A percentile compares a stretch with the other conserved stretches of the same genome.
These are phyloP conservation scores for Scaptomyza reducta DNA, from an alignment of 2,888 invertebrate genomes.

Conservation along the genomic window DNA sequence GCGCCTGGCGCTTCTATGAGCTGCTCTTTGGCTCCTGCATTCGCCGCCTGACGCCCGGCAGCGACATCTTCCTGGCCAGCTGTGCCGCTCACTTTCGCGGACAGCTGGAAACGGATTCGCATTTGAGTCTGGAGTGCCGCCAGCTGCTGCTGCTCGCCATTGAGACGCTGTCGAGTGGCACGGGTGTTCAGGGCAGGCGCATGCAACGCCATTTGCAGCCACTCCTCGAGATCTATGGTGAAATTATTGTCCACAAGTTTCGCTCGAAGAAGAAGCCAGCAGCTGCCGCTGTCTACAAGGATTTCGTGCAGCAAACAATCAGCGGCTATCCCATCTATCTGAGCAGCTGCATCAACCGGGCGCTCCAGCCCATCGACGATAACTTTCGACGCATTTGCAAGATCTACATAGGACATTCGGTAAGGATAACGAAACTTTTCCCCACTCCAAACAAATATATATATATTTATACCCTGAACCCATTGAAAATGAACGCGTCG, in stretches of 20 bases:
- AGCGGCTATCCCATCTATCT: constrained; percentile 63
- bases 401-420: constrained; percentile 83
- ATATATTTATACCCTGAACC: too few relatives aligned
- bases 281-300: constrained; percentile 54
- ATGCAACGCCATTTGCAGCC: constrained; percentile 65
- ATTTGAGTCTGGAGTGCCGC: constrained; percentile 53
- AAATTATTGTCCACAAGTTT: constrained; percentile 51
- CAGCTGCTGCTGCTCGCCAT: constrained; percentile 72
- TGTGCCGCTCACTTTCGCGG: constrained; percentile 53
- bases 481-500: too few relatives aligned
- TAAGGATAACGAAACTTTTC: too few relatives aligned
- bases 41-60: constrained; percentile 59
- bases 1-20: constrained; percentile 75
- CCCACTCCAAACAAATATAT: too few relatives aligned
- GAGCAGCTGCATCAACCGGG: constrained; percentile 56
- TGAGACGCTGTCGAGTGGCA: constrained; percentile 65
- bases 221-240: constrained; percentile 55
- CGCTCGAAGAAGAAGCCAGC: constrained; percentile 48
- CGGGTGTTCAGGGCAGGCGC: constrained; percentile 58
- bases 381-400: constrained; percentile 81
- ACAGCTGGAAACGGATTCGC: constrained; percentile 35
- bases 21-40: constrained; percentile 71
- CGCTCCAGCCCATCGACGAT: constrained; percentile 65
- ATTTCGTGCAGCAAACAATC: constrained; percentile 76
- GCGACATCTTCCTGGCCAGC: constrained; percentile 66